phyloP scores from a whole-genome alignment of 2,888 invertebrate species.

The Arge pagana region DNA sequence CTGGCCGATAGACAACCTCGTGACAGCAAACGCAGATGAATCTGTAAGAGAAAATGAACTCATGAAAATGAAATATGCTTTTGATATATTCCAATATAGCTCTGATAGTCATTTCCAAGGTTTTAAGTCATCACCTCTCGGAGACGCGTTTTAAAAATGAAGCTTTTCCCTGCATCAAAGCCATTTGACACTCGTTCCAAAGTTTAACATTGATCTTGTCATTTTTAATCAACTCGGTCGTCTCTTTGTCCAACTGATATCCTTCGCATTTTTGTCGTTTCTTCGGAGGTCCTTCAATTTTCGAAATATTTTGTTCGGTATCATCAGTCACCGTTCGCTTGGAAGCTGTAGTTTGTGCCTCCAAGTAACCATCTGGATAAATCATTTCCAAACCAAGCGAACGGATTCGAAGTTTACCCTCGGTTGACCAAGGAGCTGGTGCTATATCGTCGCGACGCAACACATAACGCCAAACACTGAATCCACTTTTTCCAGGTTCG shows the following conservation, averaged over 20 bases:
- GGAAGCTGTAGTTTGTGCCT: conserved; percentile 50
- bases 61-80: not conserved
- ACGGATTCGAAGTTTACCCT: conserved; percentile 63
- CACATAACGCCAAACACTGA: conserved; percentile 78
- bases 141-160: conserved; percentile 39
- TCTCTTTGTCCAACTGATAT: conserved; percentile 56
- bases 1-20: conserved; percentile 71
- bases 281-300: conserved; percentile 41
- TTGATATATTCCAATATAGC: not conserved
- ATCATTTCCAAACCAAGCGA: conserved; percentile 40
- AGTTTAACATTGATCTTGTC: conserved; percentile 68
- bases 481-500: conserved; percentile 77
- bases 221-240: conserved; percentile 58
- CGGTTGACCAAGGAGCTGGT: conserved; percentile 80
- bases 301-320: conserved; percentile 32
- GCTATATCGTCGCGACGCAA: conserved; percentile 76
- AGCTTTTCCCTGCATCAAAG: conserved; percentile 60
- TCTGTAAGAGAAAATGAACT: conserved; percentile 34
- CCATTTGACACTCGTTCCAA: conserved; percentile 69
- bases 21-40: conserved; percentile 84
- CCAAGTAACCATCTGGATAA: conserved; percentile 75
- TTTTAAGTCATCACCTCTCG: conserved; percentile 45
- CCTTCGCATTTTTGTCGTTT: conserved; percentile 53
- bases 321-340: conserved; percentile 31
- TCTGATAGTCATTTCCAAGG: not conserved